phyloP scores from a whole-genome alignment of 2,113 vertebrate genomes.

The Cheilinus undulatus region DNA sequence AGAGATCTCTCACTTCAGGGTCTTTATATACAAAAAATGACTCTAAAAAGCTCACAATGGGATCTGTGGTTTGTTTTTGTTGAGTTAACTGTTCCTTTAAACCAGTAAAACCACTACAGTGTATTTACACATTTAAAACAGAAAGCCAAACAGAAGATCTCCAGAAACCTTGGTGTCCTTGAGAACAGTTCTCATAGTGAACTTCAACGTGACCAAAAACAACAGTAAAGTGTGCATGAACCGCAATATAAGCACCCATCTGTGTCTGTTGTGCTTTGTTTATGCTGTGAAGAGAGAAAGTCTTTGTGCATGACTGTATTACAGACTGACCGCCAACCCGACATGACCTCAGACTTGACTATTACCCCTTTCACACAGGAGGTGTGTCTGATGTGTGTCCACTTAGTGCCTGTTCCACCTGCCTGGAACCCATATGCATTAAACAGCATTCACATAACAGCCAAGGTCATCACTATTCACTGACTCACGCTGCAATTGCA shows the following conservation, averaged over 20 bases:
- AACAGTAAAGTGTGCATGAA: constrained; percentile 2
- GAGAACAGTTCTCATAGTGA: background rate
- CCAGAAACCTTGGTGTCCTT: background rate
- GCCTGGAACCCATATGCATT: constrained; percentile 8
- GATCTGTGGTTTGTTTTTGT: background rate
- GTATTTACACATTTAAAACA: background rate
- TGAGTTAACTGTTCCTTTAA: constrained; percentile 2
- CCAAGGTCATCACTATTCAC: background rate
- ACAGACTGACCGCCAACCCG: constrained; percentile 35
- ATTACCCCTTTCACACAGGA: constrained; percentile 35
- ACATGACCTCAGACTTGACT: constrained; percentile 67
- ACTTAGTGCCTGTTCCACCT: constrained; percentile 7
- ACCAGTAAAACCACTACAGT: constrained; percentile 6
- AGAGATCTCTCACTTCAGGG: background rate
- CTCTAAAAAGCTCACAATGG: background rate
- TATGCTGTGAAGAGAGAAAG: constrained; percentile 43
- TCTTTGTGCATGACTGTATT: constrained; percentile 56
- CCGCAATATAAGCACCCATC: constrained; percentile 6
- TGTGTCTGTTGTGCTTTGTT: constrained; percentile 53
- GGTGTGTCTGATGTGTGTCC: constrained; percentile 4
- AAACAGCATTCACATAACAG: constrained; percentile 5
- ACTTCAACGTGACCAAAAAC: background rate
- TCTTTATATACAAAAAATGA: background rate
- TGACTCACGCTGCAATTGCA: background rate
- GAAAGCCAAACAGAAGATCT: background rate